Evolutionary conservation across 2,888 invertebrate genomes (phyloP).

Genomic region (Plebejus melissa): DNA sequence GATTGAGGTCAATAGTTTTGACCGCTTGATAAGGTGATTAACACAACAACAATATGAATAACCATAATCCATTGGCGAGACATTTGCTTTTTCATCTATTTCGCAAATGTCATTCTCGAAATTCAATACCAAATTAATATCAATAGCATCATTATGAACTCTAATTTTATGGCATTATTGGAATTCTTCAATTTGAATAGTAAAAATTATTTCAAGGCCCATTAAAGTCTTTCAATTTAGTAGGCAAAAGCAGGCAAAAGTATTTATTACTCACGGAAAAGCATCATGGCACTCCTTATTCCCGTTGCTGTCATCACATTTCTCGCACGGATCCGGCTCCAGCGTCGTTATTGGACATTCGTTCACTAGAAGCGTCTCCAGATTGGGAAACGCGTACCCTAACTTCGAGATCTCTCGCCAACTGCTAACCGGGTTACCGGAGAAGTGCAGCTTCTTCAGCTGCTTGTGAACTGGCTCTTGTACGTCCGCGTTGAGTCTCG

Average conservation of each 20-base stretch:
- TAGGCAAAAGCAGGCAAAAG: background rate
- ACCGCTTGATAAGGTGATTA: constrained; percentile 9
- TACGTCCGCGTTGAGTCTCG: constrained; percentile 58
- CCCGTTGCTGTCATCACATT: constrained; percentile 66
- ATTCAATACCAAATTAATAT: background rate
- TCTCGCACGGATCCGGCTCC: constrained; percentile 81
- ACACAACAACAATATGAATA: background rate
- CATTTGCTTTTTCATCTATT: background rate
- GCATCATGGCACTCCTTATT: constrained; percentile 80
- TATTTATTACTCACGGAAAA: constrained; percentile 70
- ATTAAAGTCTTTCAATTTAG: background rate
- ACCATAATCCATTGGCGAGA: background rate
- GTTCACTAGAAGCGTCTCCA: constrained; percentile 91
- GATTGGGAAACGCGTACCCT: constrained; percentile 90
- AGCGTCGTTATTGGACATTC: constrained; percentile 87
- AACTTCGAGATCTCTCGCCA: constrained; percentile 92
- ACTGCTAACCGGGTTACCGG: constrained; percentile 89
- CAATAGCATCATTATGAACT: background rate
- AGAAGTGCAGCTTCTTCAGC: constrained; percentile 90
- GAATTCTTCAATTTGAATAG: too few species aligned
- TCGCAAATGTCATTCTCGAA: background rate
- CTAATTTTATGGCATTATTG: too few species aligned
- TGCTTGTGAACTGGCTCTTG: constrained; percentile 79
- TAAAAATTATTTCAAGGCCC: too few species aligned
- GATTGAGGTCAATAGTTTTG: constrained; percentile 12